Conservation (phyloP, 2,113 vertebrate species). For the Astatoreochromis straeleni region DNA sequence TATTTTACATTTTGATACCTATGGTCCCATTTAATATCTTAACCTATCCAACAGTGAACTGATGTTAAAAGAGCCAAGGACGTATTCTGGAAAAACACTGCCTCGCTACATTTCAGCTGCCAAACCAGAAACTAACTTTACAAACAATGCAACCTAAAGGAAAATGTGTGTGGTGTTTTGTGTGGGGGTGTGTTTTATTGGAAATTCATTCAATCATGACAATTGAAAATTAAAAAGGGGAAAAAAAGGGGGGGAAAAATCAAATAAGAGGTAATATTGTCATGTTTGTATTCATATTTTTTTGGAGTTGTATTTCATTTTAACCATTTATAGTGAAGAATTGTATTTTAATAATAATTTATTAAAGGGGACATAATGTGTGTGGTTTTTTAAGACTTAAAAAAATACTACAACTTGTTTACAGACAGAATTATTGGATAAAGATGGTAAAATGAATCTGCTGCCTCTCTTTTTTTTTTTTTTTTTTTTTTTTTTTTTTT, state of each 20-base stretch:
- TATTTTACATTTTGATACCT: neutral
- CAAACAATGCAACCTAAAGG: slow-evolving; percentile 43
- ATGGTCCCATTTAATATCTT: neutral
- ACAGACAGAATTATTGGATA: slow-evolving; percentile 28
- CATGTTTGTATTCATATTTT: slow-evolving; percentile 19
- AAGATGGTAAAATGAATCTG: slow-evolving; percentile 8
- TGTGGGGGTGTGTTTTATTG: slow-evolving; percentile 31
- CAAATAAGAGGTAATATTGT: slow-evolving; percentile 9
- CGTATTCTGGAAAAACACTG: neutral
- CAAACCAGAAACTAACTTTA: slow-evolving; percentile 48
- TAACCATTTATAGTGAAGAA: slow-evolving; percentile 24
- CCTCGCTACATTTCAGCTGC: slow-evolving; percentile 31
- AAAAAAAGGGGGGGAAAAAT: neutral
- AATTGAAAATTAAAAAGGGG: slow-evolving; percentile 22
- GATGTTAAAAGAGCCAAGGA: neutral
- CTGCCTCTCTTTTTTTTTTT: neutral
- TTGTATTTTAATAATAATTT: slow-evolving; percentile 70
- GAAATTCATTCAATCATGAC: slow-evolving; percentile 54
- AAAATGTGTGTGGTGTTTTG: slow-evolving; percentile 32
- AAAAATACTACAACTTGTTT: slow-evolving; percentile 37
- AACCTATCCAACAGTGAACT: neutral
- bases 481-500: no score
- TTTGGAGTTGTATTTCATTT: neutral
- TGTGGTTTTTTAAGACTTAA: slow-evolving; percentile 19
- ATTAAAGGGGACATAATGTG: slow-evolving; percentile 45